phyloP scores from a whole-genome alignment of 1,140 invertebrate species.

The Drosophila ercepeae region DNA sequence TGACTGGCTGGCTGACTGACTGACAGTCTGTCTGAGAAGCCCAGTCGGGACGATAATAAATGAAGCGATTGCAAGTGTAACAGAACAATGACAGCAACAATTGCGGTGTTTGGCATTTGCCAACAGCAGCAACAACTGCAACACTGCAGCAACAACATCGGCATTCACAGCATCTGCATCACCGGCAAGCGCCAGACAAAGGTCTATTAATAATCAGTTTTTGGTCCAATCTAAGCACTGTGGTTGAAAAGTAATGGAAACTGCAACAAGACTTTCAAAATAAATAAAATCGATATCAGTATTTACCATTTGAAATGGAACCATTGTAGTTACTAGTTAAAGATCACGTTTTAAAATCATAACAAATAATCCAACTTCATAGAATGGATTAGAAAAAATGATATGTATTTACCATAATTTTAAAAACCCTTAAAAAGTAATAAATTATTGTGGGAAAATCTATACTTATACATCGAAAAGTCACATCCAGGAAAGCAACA shows the following conservation, averaged over 20 bases:
- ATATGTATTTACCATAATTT: too few species aligned
- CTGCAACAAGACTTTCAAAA: neutral
- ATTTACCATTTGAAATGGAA: too few species aligned
- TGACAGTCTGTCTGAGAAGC: slow-evolving; percentile 26
- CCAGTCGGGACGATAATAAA: slow-evolving; percentile 74
- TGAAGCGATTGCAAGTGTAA: slow-evolving; percentile 82
- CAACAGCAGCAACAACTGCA: slow-evolving; percentile 54
- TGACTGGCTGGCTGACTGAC: slow-evolving; percentile 18
- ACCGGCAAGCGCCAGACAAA: slow-evolving; percentile 63
- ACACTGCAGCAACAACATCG: slow-evolving; percentile 23
- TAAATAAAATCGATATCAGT: too few species aligned
- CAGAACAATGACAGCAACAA: slow-evolving; percentile 83
- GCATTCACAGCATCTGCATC: slow-evolving; percentile 9
- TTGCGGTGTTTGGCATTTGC: slow-evolving; percentile 81
- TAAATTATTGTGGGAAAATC: too few species aligned
- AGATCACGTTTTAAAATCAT: too few species aligned
- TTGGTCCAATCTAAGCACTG: slow-evolving; percentile 56
- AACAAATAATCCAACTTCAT: too few species aligned
- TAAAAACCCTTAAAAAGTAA: too few species aligned
- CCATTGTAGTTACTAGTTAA: too few species aligned
- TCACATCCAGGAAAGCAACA: too few species aligned
- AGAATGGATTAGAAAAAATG: too few species aligned
- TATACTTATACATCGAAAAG: too few species aligned
- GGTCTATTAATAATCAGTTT: slow-evolving; percentile 81
- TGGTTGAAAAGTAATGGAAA: slow-evolving; percentile 7